Evolutionary conservation across 1,140 invertebrate genomes (phyloP), one percentile per base, ranked within the genome.

Genomic region (Tetranychus cinnabarinus): DNA sequence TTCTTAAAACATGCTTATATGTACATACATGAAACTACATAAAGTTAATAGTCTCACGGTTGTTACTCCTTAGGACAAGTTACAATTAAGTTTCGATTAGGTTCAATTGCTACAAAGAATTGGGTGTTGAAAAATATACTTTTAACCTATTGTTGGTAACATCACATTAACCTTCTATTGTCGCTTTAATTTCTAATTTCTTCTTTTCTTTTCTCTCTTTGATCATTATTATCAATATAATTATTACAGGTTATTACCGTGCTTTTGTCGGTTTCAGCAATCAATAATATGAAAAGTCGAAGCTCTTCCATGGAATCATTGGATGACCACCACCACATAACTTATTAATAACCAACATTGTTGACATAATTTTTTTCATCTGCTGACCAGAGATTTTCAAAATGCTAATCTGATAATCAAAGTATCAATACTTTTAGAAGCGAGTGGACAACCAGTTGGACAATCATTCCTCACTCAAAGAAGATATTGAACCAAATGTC

Each of bases 221-320:
- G 15, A 36, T 46, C 39, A 45, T 12, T 2, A 47, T 58, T 58
- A 33, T 52, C 50, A 23, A 23, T 23, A 23, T 23, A 23, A 23
- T 23, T 23, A 23, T 23, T 52, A n/a, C 31, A 52, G 50, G 50
- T 52, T 33, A 23, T 56, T 2, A 63, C 56, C 48, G 60, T 65
- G 12, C 58, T 65, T 1, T 61, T 65, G 39, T 59, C 65, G 33
- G 62, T 65, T 10, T 64, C 60, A 8, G 58, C 61, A n/a, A 65
- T 65, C 61, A 65, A 65, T 31, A 62, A 65, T 35, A n/a, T 62
- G 5, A 61, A 62, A 31, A 56, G 62, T 12, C 35, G 65, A 13
- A 59, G 65, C 10, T 62, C 61, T 1, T 65, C 65, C 10, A 54
- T 63, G 3, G 64, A 65, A 42, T 63, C 62, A 5, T 33, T 65